Evolutionary conservation across 2,113 vertebrate genomes (phyloP).

Genomic region (Channa maculata): DNA sequence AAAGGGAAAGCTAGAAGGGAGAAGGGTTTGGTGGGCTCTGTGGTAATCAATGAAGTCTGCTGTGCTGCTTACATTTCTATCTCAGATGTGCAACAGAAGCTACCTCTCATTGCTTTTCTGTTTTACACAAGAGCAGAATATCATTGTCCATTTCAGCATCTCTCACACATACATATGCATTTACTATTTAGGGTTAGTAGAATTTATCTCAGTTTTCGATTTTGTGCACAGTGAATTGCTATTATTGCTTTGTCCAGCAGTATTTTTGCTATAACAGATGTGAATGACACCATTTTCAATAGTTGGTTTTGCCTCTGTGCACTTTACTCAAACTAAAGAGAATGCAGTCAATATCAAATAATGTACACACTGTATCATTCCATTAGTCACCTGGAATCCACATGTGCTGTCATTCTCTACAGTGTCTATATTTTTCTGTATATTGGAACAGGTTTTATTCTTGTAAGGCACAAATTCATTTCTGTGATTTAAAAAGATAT

Average conservation of each 20-base stretch:
- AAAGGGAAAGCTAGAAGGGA: neutral
- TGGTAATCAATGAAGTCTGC: slow-evolving; percentile 58
- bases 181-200: slow-evolving; percentile 14
- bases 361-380: neutral
- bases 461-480: slow-evolving; percentile 17
- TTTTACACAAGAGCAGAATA: slow-evolving; percentile 22
- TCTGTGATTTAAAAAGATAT: slow-evolving; percentile 24
- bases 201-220: slow-evolving; percentile 27
- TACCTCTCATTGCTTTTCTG: slow-evolving; percentile 11
- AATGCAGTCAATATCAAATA: slow-evolving; percentile 40
- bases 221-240: slow-evolving; percentile 50
- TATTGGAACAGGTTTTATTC: slow-evolving; percentile 17
- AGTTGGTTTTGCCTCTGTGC: slow-evolving; percentile 42
- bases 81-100: slow-evolving; percentile 42
- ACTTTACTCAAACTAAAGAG: slow-evolving; percentile 40
- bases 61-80: slow-evolving; percentile 60
- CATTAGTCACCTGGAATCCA: neutral
- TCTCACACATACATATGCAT: slow-evolving; percentile 22
- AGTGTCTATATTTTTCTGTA: slow-evolving; percentile 1
- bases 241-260: slow-evolving; percentile 42
- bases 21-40: slow-evolving; percentile 16
- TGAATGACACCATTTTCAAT: slow-evolving; percentile 52
- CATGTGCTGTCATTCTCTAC: neutral
- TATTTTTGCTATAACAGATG: slow-evolving; percentile 45
- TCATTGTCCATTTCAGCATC: slow-evolving; percentile 13